Conservation (phyloP, 2,888 invertebrate species). For the Mermis nigrescens region DNA sequence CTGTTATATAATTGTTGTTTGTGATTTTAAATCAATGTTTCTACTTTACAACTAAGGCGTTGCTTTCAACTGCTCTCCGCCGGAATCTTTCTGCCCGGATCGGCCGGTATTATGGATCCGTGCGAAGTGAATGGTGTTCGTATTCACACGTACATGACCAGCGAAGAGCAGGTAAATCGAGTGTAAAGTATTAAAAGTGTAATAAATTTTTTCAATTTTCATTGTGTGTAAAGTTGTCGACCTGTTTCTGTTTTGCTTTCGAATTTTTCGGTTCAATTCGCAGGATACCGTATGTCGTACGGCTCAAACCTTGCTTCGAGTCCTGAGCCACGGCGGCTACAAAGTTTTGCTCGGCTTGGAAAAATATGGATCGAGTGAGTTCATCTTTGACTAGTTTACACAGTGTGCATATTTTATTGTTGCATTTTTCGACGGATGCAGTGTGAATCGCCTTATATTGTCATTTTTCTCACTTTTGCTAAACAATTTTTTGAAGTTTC, state of each 20-base stretch:
- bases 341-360: slow-evolving; percentile 60
- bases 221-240: no score
- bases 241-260: no score
- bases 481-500: no score
- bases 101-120: slow-evolving; percentile 48
- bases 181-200: no score
- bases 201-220: no score
- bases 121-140: slow-evolving; percentile 64
- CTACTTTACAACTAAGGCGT: slow-evolving; percentile 55
- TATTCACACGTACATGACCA: slow-evolving; percentile 68
- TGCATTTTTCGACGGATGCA: no score
- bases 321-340: slow-evolving; percentile 77
- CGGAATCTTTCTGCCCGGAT: slow-evolving; percentile 82
- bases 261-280: no score
- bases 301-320: slow-evolving; percentile 72
- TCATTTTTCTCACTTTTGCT: no score
- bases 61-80: slow-evolving; percentile 75
- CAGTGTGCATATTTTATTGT: no score
- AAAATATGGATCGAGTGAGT: slow-evolving; percentile 3
- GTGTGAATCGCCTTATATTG: no score
- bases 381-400: no score
- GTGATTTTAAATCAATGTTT: slow-evolving; percentile 11
- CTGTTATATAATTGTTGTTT: not conserved
- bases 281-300: slow-evolving; percentile 81
- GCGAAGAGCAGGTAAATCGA: slow-evolving; percentile 51